Conservation (phyloP, 2,888 invertebrate genomes). For the Piscicola geometra region DNA sequence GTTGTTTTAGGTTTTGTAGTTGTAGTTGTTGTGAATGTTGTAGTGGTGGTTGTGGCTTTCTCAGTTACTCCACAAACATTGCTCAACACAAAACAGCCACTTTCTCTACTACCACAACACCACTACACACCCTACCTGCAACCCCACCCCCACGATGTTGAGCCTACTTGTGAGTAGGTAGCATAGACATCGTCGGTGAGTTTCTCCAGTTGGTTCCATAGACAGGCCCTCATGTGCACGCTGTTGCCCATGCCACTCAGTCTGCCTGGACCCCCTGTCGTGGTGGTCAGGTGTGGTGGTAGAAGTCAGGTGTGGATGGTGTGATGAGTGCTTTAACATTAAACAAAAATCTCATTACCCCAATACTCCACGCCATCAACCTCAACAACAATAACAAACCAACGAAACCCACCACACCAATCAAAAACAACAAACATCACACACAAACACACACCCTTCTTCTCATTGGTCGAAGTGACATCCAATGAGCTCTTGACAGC, state of each 20-base stretch:
- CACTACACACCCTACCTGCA: neutral
- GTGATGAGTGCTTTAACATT: neutral
- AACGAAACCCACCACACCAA: too few relatives aligned
- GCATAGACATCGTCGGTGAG: slow-evolving; percentile 66
- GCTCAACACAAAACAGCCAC: too few relatives aligned
- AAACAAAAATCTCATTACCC: neutral
- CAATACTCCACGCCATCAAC: neutral
- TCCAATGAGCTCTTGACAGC: slow-evolving; percentile 59
- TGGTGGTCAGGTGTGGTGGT: neutral
- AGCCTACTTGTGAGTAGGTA: slow-evolving; percentile 53
- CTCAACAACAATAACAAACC: too few relatives aligned
- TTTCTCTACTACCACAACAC: too few relatives aligned
- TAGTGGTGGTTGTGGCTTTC: too few relatives aligned
- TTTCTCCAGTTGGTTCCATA: slow-evolving; percentile 85
- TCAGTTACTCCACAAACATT: too few relatives aligned
- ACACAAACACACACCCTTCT: slow-evolving; percentile 27
- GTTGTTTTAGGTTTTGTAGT: too few relatives aligned
- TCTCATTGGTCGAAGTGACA: slow-evolving; percentile 39
- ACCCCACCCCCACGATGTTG: neutral
- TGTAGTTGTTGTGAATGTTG: too few relatives aligned
- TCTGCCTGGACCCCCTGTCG: slow-evolving; percentile 58
- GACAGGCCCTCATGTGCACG: slow-evolving; percentile 63
- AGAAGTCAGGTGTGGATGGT: neutral
- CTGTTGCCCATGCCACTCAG: slow-evolving; percentile 61
- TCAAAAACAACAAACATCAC: too few relatives aligned